Evolutionary conservation across 2,888 invertebrate genomes (phyloP).

Genomic region (Sminthurinus aureus): DNA sequence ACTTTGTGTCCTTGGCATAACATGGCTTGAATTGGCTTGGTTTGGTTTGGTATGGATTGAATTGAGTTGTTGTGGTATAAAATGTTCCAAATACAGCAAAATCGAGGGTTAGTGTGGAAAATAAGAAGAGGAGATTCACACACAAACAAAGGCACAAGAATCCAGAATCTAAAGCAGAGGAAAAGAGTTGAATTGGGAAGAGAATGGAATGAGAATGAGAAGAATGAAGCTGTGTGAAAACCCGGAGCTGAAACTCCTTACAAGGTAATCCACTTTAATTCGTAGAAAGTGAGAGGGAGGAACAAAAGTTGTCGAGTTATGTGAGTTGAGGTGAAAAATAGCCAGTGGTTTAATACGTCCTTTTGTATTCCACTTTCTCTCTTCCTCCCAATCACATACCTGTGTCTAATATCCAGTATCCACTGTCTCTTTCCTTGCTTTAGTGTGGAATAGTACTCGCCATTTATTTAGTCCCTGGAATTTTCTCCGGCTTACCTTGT

Average conservation of each 20-base stretch:
- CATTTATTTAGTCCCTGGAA: not conserved
- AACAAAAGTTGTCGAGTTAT: not conserved
- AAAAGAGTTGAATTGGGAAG: not conserved
- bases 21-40: too few relatives aligned
- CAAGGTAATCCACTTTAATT: constrained; percentile 20
- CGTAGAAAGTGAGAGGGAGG: not conserved
- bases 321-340: constrained; percentile 16
- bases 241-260: not conserved
- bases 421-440: too few relatives aligned
- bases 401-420: too few relatives aligned
- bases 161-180: not conserved
- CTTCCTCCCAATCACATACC: not conserved
- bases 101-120: too few relatives aligned
- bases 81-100: too few relatives aligned
- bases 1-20: not conserved
- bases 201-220: not conserved
- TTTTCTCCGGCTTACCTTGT: too few relatives aligned
- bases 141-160: not conserved
- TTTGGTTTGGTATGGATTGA: too few relatives aligned
- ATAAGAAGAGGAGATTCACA: too few relatives aligned
- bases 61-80: too few relatives aligned
- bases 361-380: not conserved
- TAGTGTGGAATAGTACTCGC: not conserved
- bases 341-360: not conserved
- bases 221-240: not conserved